Percentiles rank a stretch among this genome's conserved stretches.
Evolutionary conservation across 2,888 invertebrate genomes (phyloP).

Genomic region (Cephus sareptanus): DNA sequence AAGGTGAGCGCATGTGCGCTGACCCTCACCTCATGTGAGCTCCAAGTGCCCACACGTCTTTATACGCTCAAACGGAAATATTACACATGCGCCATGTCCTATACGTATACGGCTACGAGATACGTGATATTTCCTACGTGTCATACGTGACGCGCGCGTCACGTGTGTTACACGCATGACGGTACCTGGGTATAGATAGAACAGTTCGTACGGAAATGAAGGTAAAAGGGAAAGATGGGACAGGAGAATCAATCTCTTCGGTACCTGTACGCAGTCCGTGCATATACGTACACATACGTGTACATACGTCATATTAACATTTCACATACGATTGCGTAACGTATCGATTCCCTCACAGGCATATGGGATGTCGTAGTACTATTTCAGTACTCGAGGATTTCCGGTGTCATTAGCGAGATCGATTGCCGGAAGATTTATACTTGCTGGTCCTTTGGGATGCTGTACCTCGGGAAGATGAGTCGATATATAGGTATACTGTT

Average conservation of each 20-base stretch:
- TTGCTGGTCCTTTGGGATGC: no score
- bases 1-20: constrained; percentile 3
- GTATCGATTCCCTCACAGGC: neutral
- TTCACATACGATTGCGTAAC: neutral
- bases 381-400: neutral
- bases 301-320: neutral
- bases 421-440: no score
- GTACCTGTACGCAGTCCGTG: no score
- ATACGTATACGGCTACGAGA: neutral
- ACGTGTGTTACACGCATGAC: neutral
- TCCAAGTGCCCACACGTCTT: neutral
- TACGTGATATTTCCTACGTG: neutral
- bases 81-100: neutral
- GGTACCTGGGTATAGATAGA: neutral
- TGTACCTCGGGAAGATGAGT: no score
- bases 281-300: no score
- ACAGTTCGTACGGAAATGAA: neutral
- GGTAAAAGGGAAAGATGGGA: neutral
- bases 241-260: no score
- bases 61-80: neutral
- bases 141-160: neutral
- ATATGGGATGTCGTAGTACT: neutral
- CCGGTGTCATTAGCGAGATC: no score
- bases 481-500: no score
- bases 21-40: neutral